Conservation (phyloP, 2,888 invertebrate genomes). For the Alsophila aescularia region DNA sequence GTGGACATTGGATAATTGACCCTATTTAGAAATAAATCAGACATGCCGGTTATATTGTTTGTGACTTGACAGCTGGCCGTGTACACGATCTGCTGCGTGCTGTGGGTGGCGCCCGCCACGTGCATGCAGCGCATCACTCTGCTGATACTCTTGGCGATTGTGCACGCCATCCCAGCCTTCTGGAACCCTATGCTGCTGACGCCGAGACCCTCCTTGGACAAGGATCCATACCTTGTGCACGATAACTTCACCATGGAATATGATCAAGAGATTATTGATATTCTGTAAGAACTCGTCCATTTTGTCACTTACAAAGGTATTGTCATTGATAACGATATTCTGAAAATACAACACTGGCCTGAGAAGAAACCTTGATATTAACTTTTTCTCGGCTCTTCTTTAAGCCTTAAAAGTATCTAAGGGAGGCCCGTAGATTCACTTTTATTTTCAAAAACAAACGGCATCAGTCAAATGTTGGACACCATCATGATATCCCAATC, state of each 20-base stretch:
- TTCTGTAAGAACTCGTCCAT: slow-evolving; percentile 52
- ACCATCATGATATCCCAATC: too few relatives aligned
- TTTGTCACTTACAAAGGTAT: not conserved
- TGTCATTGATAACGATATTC: too few relatives aligned
- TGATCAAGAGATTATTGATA: slow-evolving; percentile 48
- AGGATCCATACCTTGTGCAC: slow-evolving; percentile 60
- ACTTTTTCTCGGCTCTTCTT: too few relatives aligned
- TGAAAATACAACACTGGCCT: too few relatives aligned
- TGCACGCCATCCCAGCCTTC: slow-evolving; percentile 61
- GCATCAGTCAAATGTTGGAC: too few relatives aligned
- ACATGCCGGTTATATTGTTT: not conserved
- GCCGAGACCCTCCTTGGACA: slow-evolving; percentile 59
- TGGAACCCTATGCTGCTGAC: slow-evolving; percentile 58
- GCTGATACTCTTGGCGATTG: slow-evolving; percentile 54
- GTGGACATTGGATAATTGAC: too few relatives aligned
- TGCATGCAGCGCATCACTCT: slow-evolving; percentile 59
- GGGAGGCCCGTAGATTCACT: too few relatives aligned
- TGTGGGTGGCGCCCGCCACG: slow-evolving; percentile 71
- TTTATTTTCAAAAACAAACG: too few relatives aligned
- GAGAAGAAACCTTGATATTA: too few relatives aligned
- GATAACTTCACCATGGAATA: slow-evolving; percentile 60
- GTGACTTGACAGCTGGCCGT: slow-evolving; percentile 60
- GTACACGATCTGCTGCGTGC: slow-evolving; percentile 65
- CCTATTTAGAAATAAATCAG: too few relatives aligned
- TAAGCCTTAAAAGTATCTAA: too few relatives aligned